A percentile compares a stretch with the other conserved stretches of the same genome.
These are phyloP conservation scores for Channallabes apus DNA, from an alignment of 2,797 vertebrate genomes.

Conservation along the genomic window DNA sequence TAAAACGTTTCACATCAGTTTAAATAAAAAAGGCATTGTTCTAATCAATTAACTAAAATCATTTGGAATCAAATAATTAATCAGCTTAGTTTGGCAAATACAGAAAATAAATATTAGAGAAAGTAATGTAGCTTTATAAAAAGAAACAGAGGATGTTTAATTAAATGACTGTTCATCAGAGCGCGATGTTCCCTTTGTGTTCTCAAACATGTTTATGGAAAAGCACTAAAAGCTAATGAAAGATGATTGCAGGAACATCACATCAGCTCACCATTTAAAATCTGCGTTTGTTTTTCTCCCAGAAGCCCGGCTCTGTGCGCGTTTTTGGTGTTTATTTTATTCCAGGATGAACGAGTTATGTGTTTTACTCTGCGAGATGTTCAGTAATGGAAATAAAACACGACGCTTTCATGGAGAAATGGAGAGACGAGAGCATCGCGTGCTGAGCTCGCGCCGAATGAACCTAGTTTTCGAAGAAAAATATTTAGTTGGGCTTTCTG, in stretches of 20 bases:
- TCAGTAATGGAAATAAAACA: constrained; percentile 7
- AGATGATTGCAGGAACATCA: constrained; percentile 35
- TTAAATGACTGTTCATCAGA: background rate
- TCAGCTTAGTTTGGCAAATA: background rate
- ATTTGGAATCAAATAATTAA: background rate
- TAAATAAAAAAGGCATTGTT: background rate
- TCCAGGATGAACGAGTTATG: constrained; percentile 3
- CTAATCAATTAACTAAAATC: background rate
- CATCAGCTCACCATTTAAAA: constrained; percentile 9
- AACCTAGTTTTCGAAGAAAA: background rate
- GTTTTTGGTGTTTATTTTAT: constrained; percentile 6
- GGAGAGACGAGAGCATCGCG: background rate
- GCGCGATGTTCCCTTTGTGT: background rate
- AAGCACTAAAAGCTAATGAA: constrained; percentile 19
- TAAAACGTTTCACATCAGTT: background rate
- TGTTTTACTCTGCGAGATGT: constrained; percentile 3
- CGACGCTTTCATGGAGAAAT: background rate
- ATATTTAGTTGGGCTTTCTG: background rate
- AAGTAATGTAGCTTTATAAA: background rate
- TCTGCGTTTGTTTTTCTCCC: background rate
- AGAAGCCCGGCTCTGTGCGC: background rate
- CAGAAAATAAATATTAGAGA: background rate
- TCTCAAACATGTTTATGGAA: constrained; percentile 5
- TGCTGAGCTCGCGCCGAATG: background rate
- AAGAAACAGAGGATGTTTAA: background rate